Evolutionary conservation across 2,888 invertebrate genomes (phyloP), one percentile per base, ranked within the genome.

Genomic region (Nasonovia ribisnigri): DNA sequence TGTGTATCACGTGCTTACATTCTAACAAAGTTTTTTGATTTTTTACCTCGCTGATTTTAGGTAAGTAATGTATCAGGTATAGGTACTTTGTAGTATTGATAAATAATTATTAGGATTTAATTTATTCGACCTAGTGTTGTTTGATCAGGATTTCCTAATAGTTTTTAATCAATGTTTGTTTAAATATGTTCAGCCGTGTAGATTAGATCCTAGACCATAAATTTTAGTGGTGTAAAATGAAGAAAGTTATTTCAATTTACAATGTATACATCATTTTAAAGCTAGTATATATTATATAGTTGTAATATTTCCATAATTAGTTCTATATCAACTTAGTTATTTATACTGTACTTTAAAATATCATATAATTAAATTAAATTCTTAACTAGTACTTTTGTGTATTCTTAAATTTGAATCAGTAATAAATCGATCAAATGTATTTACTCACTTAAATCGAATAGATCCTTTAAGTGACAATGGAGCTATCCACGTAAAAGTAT

Each of bases 401-500:
- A n/a, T 16, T 4, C 16, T 26, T 67, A 67, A 36, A n/a, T 77
- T 42, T 8, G 8, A 36, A 36, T 77, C 20, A 77, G 8, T 20
- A 36, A 36, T 77, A 36, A 77, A 77, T 42, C 36, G 6, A 42
- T 51, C 46, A 46, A 77, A 60, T 43, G 0, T 26, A 51, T 77
- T 51, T 36, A 36, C 93, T 84, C 24, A 93, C 93, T 57, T 93
- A n/a, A 93, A 93, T 84, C 16, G 57, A 42, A 93, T 1, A 36
- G 46, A 26, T 26, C n/a, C 57, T 46, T 89, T 84, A 5, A 93
- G 84, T 20, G 77, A 26, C 20, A 84, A 11, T 36, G 93, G 93
- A 84, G 93, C 84, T 57, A 93, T 20, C 93, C 93, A 93, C 2
- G 89, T 89, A 13, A 93, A 84, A 16, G 48, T 67, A 11, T 89